These are phyloP conservation scores for Clinocottus analis DNA, from an alignment of 2,113 vertebrate species.

Conservation along the genomic window DNA sequence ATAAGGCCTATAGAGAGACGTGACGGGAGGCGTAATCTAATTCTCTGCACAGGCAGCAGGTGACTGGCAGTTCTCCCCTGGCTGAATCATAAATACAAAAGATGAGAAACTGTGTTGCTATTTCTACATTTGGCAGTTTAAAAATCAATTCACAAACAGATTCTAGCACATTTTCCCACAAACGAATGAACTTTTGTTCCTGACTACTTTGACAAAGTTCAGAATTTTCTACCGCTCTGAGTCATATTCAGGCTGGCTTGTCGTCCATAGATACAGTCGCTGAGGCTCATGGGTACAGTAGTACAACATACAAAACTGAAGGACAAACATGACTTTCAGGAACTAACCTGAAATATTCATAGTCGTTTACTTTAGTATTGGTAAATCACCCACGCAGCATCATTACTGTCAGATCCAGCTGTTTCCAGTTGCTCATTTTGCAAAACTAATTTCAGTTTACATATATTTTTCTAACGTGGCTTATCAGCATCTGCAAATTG, in stretches of 20 bases:
- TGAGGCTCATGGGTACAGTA: constrained; percentile 41
- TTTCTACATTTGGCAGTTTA: constrained; percentile 8
- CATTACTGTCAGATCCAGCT: neutral
- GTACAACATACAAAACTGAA: too few species aligned
- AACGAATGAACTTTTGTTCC: constrained; percentile 30
- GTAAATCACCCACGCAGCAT: constrained; percentile 12
- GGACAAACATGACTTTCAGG: neutral
- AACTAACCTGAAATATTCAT: constrained; percentile 7
- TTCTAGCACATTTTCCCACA: neutral
- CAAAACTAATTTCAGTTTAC: neutral
- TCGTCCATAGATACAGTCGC: constrained; percentile 33
- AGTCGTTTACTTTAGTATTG: neutral
- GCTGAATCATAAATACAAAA: constrained; percentile 4
- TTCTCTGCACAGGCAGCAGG: constrained; percentile 19
- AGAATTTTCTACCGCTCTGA: constrained; percentile 6
- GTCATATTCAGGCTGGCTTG: constrained; percentile 18
- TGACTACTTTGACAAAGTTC: constrained; percentile 9
- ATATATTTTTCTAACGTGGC: neutral
- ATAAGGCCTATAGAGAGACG: neutral
- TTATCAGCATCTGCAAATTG: neutral
- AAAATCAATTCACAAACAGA: constrained; percentile 26
- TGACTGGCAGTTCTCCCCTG: constrained; percentile 1
- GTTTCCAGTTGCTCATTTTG: too few species aligned
- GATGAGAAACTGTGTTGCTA: constrained; percentile 8
- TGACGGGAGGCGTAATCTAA: neutral